Percentiles rank a stretch among this genome's conserved stretches.
phyloP scores from a whole-genome alignment of 1,140 invertebrate species.

The Scaptomyza pallida region DNA sequence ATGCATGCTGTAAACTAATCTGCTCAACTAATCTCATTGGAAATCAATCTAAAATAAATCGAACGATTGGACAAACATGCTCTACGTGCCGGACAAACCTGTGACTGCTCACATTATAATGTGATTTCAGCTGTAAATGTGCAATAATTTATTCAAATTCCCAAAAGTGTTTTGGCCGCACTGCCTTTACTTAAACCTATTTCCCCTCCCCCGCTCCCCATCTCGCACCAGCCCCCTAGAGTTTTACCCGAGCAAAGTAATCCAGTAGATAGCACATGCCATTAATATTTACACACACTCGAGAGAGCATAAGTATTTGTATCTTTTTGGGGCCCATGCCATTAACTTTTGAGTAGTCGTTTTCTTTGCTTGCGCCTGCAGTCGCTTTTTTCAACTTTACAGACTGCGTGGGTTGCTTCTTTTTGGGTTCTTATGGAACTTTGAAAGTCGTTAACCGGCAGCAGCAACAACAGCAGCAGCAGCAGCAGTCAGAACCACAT shows the following conservation, averaged over 20 bases:
- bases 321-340: constrained; percentile 53
- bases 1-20: constrained; percentile 46
- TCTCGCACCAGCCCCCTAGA: too few relatives aligned
- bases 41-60: constrained; percentile 76
- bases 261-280: constrained; percentile 54
- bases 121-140: constrained; percentile 77
- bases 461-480: too few relatives aligned
- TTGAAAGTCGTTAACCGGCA: constrained; percentile 75
- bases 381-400: constrained; percentile 24
- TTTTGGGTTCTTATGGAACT: constrained; percentile 45
- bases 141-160: constrained; percentile 81
- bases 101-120: constrained; percentile 62
- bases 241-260: background rate
- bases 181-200: background rate
- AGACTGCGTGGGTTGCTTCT: constrained; percentile 63
- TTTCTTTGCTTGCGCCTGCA: constrained; percentile 29
- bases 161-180: constrained; percentile 61
- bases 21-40: constrained; percentile 70
- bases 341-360: constrained; percentile 56
- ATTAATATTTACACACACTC: constrained; percentile 69
- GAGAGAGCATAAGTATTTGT: constrained; percentile 6
- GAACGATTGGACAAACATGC: constrained; percentile 63
- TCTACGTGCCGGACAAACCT: constrained; percentile 37
- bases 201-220: too few relatives aligned
- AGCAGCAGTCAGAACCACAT: constrained; percentile 22